Evolutionary conservation across 2,797 vertebrate species (phyloP), one percentile per base, ranked within the genome.

Genomic region (Alfaro cultratus): DNA sequence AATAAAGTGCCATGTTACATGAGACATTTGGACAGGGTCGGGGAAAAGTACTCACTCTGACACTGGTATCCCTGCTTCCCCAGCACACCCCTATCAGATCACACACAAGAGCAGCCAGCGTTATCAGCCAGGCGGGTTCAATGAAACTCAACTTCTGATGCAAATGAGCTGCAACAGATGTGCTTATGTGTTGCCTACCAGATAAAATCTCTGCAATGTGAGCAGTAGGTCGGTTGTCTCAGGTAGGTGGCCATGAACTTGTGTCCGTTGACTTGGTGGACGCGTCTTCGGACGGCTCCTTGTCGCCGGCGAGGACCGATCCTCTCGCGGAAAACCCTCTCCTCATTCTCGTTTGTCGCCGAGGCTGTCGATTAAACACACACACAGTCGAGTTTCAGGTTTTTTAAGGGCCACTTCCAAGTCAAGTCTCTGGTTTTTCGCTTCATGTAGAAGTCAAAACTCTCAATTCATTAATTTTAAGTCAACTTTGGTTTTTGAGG

Each of bases 161-260:
- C 43, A 46, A 10, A 46, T 55, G 0, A 2, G 53, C 21, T 81
- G 43, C 47, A 39, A 75, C 71, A 39, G 26, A 51, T 55, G 71
- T 67, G 76, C 60, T 21, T 31, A 64, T 67, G 67, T 57, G 80
- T 87, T 51, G 4, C 80, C 78, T 96, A 99, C 98, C 98, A 99
- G 96, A 99, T 99, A 87, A 99, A 99, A 88, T 99, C 98, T 92
- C 98, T 94, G 96, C 98, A 99, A 89, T 99, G 98, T 0, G 98
- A 99, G 92, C 98, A 99, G 73, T 99, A 99, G 0, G 98, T 99
- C 39, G 98, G 98, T 34, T 99, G 98, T 91, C 98, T 96, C 93
- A 99, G 96, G 84, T 99, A 99, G 86, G 98, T 99, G 91, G 98
- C 98, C 98, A 99, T 99, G 85, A 99, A 99, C 95, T 99, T 99